Evolutionary conservation across 2,113 vertebrate species (phyloP).

Genomic region (Numenius arquata): DNA sequence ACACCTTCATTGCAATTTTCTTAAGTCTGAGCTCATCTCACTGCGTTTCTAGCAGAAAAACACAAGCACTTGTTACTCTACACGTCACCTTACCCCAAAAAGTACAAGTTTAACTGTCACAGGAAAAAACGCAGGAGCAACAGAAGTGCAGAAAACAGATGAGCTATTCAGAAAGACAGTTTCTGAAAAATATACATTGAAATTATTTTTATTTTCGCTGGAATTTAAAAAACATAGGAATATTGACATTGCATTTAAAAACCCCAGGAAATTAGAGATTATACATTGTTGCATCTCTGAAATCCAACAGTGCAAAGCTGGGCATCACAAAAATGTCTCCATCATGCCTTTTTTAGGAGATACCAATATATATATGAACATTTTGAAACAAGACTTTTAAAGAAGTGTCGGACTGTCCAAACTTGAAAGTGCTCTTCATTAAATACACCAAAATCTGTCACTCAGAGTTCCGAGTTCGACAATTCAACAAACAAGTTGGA

Average conservation of each 20-base stretch:
- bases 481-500: not conserved
- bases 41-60: not conserved
- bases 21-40: not conserved
- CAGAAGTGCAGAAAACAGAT: constrained; percentile 16
- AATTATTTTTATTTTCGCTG: constrained; percentile 74
- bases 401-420: not conserved
- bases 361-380: constrained; percentile 23
- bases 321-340: constrained; percentile 21
- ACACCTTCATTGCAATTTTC: not conserved
- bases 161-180: constrained; percentile 54
- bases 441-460: constrained; percentile 40
- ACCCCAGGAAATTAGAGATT: constrained; percentile 54
- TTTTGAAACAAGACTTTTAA: constrained; percentile 27
- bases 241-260: constrained; percentile 73
- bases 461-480: not conserved
- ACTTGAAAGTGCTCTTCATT: constrained; percentile 39
- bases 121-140: not conserved
- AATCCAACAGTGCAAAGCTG: constrained; percentile 52
- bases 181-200: constrained; percentile 66
- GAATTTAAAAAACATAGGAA: constrained; percentile 71
- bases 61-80: not conserved
- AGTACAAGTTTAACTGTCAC: not conserved
- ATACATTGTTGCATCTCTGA: constrained; percentile 58
- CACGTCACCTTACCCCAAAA: not conserved
- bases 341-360: not conserved